These are phyloP conservation scores for Cottoperca gobio DNA, from an alignment of 2,797 vertebrate species.

Conservation along the genomic window DNA sequence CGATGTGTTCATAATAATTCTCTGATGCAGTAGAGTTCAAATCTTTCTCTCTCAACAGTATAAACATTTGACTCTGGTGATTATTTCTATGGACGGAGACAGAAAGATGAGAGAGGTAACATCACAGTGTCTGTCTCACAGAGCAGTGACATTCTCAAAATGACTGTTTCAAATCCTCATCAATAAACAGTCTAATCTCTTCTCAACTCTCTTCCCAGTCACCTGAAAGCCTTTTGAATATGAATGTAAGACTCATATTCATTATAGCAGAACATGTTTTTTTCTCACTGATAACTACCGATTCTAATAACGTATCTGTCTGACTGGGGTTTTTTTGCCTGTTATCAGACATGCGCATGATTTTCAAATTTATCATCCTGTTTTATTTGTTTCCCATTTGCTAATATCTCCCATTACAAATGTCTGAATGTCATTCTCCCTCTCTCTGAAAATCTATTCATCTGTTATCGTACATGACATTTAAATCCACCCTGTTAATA, in stretches of 20 bases:
- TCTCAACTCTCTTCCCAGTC: constrained; percentile 15
- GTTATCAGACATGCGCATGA: constrained; percentile 57
- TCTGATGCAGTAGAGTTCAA: constrained; percentile 12
- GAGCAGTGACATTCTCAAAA: constrained; percentile 18
- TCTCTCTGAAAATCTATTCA: constrained; percentile 30
- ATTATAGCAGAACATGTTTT: constrained; percentile 29
- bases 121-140: constrained; percentile 12
- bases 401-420: constrained; percentile 43
- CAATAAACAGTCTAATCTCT: constrained; percentile 57
- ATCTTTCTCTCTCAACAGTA: constrained; percentile 5
- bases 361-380: constrained; percentile 48
- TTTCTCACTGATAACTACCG: constrained; percentile 41
- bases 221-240: constrained; percentile 21
- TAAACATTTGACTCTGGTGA: constrained; percentile 30
- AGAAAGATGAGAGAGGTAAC: constrained; percentile 28
- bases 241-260: constrained; percentile 31
- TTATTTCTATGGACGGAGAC: constrained; percentile 24
- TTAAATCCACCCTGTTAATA: constrained; percentile 49
- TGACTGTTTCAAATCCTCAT: constrained; percentile 56
- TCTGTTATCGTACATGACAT: constrained; percentile 53
- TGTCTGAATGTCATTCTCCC: constrained; percentile 27
- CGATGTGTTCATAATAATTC: constrained; percentile 13
- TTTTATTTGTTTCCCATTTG: constrained; percentile 6
- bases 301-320: constrained; percentile 38
- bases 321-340: constrained; percentile 17